Conservation (phyloP, 2,888 invertebrate genomes). For the Polia nebulosa region DNA sequence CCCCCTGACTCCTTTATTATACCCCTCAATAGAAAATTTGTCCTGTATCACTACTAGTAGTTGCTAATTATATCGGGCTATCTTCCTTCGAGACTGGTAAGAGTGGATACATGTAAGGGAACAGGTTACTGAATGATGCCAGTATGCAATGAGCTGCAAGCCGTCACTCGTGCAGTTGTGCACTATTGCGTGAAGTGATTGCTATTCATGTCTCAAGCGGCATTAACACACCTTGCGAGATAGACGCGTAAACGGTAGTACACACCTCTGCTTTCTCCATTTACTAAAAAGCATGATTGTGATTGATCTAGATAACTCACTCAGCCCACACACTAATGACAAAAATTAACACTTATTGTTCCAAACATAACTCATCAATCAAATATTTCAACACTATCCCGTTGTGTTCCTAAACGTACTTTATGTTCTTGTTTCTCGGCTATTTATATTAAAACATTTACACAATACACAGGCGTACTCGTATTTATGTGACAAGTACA, state of each 20-base stretch:
- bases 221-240: conserved; percentile 60
- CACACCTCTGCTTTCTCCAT: conserved; percentile 62
- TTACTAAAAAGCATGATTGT: conserved; percentile 56
- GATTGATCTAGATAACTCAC: conserved; percentile 36
- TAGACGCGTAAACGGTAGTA: conserved; percentile 25
- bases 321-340: conserved; percentile 10
- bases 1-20: background rate
- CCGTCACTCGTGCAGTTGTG: conserved; percentile 61
- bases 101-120: conserved; percentile 38
- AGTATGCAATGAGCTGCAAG: conserved; percentile 62
- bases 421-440: conserved; percentile 43
- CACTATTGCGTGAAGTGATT: conserved; percentile 66
- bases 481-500: conserved; percentile 53
- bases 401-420: conserved; percentile 22
- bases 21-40: background rate
- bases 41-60: conserved; percentile 1
- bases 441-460: conserved; percentile 54
- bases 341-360: conserved; percentile 7
- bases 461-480: conserved; percentile 36
- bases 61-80: conserved; percentile 28
- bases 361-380: conserved; percentile 45
- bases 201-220: conserved; percentile 65
- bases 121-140: conserved; percentile 53
- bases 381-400: conserved; percentile 42
- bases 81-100: conserved; percentile 19